These are phyloP conservation scores for Colistium nudipinnis DNA, from an alignment of 2,113 vertebrate genomes.

Conservation along the genomic window DNA sequence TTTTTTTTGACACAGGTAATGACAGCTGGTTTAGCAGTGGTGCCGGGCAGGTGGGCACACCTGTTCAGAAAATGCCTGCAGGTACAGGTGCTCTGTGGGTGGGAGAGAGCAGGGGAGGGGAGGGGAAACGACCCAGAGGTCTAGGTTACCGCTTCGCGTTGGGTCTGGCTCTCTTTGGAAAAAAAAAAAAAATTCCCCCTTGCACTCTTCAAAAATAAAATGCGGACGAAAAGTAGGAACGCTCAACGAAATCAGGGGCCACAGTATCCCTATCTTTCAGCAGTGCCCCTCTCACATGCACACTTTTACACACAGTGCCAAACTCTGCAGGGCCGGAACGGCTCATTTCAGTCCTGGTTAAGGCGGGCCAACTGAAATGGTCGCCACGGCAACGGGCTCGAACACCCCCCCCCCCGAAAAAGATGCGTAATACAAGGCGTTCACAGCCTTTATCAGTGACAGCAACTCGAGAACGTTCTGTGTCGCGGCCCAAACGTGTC, in stretches of 20 bases:
- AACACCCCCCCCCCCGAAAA: constrained; percentile 33
- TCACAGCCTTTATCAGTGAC: constrained; percentile 23
- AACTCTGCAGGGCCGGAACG: constrained; percentile 37
- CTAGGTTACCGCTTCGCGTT: constrained; percentile 60
- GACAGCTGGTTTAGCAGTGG: constrained; percentile 84
- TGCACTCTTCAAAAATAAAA: constrained; percentile 38
- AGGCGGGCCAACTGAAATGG: constrained; percentile 28
- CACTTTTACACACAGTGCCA: constrained; percentile 50
- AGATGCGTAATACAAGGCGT: constrained; percentile 3
- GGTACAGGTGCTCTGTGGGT: constrained; percentile 74
- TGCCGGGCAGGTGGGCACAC: constrained; percentile 79
- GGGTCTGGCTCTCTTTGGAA: constrained; percentile 56
- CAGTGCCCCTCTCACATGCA: constrained; percentile 46
- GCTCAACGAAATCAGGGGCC: constrained; percentile 41
- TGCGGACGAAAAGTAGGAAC: constrained; percentile 37
- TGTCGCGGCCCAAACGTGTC: constrained; percentile 11
- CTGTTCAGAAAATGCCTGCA: constrained; percentile 80
- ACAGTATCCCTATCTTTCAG: constrained; percentile 53
- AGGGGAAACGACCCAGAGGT: constrained; percentile 56
- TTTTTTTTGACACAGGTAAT: constrained; percentile 85
- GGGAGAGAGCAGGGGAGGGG: constrained; percentile 50
- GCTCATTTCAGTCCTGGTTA: constrained; percentile 43
- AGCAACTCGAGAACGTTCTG: constrained; percentile 10
- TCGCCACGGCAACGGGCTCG: constrained; percentile 31
- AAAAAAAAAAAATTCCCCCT: constrained; percentile 25